These are phyloP conservation scores for Scaptomyza montana DNA, from an alignment of 1,140 invertebrate genomes.

Conservation along the genomic window DNA sequence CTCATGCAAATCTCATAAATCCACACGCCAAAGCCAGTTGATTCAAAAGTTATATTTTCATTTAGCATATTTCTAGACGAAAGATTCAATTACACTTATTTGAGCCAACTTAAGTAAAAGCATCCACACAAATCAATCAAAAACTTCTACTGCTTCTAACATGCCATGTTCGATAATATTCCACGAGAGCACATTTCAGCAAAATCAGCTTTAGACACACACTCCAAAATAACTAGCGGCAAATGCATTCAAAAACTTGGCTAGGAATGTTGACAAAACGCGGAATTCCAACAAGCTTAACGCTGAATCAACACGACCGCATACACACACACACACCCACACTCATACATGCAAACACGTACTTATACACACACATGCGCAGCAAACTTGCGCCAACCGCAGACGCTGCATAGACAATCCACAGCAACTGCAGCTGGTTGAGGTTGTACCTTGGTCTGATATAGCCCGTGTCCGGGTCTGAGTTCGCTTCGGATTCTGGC, in stretches of 20 bases:
- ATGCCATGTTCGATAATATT: conserved; percentile 20
- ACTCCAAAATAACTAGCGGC: conserved; percentile 46
- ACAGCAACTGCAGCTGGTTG: conserved; percentile 33
- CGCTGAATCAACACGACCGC: conserved; percentile 71
- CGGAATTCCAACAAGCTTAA: conserved; percentile 78
- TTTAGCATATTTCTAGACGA: conserved; percentile 10
- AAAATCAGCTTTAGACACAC: conserved; percentile 54
- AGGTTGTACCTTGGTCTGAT: conserved; percentile 14
- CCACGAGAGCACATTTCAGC: conserved; percentile 28
- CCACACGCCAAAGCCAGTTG: conserved; percentile 9
- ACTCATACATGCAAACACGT: conserved; percentile 20
- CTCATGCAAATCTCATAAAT: background rate
- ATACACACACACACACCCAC: conserved; percentile 30
- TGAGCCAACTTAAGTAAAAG: conserved; percentile 8
- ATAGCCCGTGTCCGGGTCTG: background rate
- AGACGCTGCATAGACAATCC: conserved; percentile 70
- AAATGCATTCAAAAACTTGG: conserved; percentile 58
- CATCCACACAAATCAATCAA: conserved; percentile 42
- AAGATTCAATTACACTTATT: conserved; percentile 18
- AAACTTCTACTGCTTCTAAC: conserved; percentile 24
- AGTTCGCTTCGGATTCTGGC: conserved; percentile 39
- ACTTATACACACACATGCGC: conserved; percentile 11
- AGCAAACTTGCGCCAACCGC: conserved; percentile 71
- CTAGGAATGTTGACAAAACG: conserved; percentile 77
- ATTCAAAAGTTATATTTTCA: conserved; percentile 9